Conservation (phyloP, 2,888 invertebrate genomes). For the Synergus japonicus region DNA sequence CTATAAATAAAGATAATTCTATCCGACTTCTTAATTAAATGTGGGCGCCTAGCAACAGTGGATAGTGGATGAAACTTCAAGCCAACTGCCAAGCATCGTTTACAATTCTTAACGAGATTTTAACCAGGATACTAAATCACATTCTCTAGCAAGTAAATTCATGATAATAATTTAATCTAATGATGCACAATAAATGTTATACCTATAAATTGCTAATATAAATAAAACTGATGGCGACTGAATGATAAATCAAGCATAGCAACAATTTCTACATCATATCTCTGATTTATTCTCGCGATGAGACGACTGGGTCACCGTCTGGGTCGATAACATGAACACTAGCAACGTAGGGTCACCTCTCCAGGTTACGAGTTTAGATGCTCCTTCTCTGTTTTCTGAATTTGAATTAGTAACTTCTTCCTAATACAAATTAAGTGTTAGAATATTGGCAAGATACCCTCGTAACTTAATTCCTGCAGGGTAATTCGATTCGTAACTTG, state of each 20-base stretch:
- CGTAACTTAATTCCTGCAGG: slow-evolving; percentile 13
- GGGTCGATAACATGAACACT: slow-evolving; percentile 21
- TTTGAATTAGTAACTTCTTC: background rate
- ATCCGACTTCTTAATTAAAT: background rate
- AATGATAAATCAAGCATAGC: background rate
- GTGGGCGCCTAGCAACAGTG: slow-evolving; percentile 22
- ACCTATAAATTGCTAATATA: background rate
- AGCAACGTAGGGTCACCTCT: background rate
- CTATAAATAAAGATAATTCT: background rate
- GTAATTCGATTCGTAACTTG: slow-evolving; percentile 20
- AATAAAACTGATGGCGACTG: background rate
- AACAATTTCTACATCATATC: background rate
- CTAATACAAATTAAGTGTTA: background rate
- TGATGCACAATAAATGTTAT: background rate
- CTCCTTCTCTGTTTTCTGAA: background rate
- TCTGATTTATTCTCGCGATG: slow-evolving; percentile 24
- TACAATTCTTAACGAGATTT: slow-evolving; percentile 24
- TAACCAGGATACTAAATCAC: slow-evolving; percentile 2
- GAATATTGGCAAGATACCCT: slow-evolving; percentile 14
- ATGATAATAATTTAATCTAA: background rate
- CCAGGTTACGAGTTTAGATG: background rate
- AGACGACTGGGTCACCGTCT: slow-evolving; percentile 21
- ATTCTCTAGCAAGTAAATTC: background rate
- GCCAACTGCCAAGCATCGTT: slow-evolving; percentile 28
- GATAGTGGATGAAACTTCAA: slow-evolving; percentile 13